Percentiles rank a stretch among this genome's conserved stretches.
Evolutionary conservation across 2,888 invertebrate species (phyloP).

Genomic region (Cryptocheilus praepositus): DNA sequence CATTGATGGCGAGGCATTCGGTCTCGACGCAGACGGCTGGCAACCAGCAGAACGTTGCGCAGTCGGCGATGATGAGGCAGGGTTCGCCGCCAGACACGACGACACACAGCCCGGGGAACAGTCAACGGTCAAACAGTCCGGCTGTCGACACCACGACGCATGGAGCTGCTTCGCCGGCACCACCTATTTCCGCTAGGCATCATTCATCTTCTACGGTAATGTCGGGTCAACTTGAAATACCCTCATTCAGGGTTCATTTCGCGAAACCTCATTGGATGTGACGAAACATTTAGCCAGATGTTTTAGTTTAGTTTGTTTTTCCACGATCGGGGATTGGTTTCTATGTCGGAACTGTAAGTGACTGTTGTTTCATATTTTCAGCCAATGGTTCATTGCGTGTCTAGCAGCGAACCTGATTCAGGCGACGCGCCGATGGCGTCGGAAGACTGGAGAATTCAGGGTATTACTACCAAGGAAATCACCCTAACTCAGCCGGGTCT

Average conservation of each 20-base stretch:
- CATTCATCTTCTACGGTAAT: conserved; percentile 69
- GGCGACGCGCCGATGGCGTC: conserved; percentile 73
- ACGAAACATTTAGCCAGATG: no score
- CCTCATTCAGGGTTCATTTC: no score
- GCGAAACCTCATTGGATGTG: no score
- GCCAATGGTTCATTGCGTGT: conserved; percentile 92
- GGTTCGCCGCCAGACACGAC: conserved; percentile 90
- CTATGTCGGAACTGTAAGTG: neutral
- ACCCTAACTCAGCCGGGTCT: conserved; percentile 62
- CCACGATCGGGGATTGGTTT: neutral
- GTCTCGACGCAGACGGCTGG: conserved; percentile 85
- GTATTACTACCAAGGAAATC: conserved; percentile 66
- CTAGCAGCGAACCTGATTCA: conserved; percentile 88
- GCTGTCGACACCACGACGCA: conserved; percentile 73
- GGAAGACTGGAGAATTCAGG: conserved; percentile 71
- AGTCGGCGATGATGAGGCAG: conserved; percentile 70
- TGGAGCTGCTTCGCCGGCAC: conserved; percentile 71
- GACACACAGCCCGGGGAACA: conserved; percentile 84
- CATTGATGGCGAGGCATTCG: conserved; percentile 78
- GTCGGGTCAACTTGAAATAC: neutral
- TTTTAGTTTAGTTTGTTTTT: neutral
- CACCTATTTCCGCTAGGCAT: conserved; percentile 65
- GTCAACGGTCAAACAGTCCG: conserved; percentile 72
- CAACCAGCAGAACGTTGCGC: conserved; percentile 70
- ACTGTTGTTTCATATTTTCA: conserved; percentile 63